A percentile compares a stretch with the other conserved stretches of the same genome.
Conservation (phyloP, 2,113 vertebrate genomes). For the Calyptomena viridis region DNA sequence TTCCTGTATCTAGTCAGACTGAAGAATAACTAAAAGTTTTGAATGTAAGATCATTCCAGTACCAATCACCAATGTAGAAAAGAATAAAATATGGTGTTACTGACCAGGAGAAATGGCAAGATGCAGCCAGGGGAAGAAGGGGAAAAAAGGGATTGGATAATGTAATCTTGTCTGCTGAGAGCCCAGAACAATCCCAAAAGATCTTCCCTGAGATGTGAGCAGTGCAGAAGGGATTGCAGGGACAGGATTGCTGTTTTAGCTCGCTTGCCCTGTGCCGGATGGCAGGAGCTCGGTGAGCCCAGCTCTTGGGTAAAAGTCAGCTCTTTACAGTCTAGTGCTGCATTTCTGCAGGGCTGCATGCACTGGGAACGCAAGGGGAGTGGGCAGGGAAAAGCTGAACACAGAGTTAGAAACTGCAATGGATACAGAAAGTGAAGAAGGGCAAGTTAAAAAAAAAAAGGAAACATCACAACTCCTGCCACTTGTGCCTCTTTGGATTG, state of each 20-base stretch:
- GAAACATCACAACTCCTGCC: background rate
- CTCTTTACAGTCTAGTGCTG: background rate
- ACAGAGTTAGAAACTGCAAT: background rate
- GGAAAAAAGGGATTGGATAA: background rate
- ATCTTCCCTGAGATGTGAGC: background rate
- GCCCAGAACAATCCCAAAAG: background rate
- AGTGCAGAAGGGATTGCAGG: background rate
- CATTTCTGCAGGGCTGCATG: background rate
- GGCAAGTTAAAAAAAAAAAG: accelerated
- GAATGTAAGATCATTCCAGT: background rate
- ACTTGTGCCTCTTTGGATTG: background rate
- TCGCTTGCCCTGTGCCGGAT: slow-evolving; percentile 39
- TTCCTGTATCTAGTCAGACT: background rate
- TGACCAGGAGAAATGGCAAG: background rate
- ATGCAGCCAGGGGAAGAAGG: background rate
- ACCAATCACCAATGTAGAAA: background rate
- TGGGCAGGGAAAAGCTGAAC: background rate
- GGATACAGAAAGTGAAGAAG: background rate
- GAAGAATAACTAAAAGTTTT: background rate
- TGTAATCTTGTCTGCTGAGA: background rate
- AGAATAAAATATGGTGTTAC: background rate
- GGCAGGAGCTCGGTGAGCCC: background rate
- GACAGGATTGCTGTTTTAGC: background rate
- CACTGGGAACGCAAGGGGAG: background rate
- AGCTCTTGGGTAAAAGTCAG: background rate